A percentile compares a stretch with the other conserved stretches of the same genome.
Evolutionary conservation across 2,113 vertebrate species (phyloP).

Genomic region (Myrmecophaga tridactyla): DNA sequence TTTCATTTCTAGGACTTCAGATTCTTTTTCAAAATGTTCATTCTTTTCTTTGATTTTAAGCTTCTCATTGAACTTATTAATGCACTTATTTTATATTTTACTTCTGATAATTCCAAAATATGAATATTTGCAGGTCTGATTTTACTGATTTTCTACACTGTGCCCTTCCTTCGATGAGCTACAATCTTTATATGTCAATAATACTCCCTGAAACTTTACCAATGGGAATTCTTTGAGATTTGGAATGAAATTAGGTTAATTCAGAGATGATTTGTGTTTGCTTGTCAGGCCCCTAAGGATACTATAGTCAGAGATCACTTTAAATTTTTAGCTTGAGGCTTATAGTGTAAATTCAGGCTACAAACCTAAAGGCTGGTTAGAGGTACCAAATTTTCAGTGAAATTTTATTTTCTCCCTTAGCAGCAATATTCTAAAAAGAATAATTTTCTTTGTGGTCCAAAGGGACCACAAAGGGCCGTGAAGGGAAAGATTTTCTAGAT

Average conservation of each 20-base stretch:
- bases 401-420: background rate
- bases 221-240: background rate
- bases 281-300: background rate
- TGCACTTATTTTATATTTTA: background rate
- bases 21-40: conserved; percentile 13
- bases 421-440: conserved; percentile 19
- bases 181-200: background rate
- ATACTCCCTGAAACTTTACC: background rate
- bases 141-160: background rate
- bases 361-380: conserved; percentile 2
- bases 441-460: background rate
- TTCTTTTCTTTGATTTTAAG: conserved; percentile 18
- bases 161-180: background rate
- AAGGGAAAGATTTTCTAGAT: background rate
- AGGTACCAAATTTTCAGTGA: conserved; percentile 1
- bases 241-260: too few relatives aligned
- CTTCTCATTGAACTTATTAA: background rate
- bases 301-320: background rate
- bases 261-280: background rate
- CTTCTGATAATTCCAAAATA: background rate
- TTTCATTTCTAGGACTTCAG: conserved; percentile 9
- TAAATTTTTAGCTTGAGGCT: background rate
- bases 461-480: too few relatives aligned
- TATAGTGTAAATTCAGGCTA: background rate
- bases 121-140: background rate